These are phyloP conservation scores for Halesus radiatus DNA, from an alignment of 1,140 invertebrate species.

Conservation along the genomic window DNA sequence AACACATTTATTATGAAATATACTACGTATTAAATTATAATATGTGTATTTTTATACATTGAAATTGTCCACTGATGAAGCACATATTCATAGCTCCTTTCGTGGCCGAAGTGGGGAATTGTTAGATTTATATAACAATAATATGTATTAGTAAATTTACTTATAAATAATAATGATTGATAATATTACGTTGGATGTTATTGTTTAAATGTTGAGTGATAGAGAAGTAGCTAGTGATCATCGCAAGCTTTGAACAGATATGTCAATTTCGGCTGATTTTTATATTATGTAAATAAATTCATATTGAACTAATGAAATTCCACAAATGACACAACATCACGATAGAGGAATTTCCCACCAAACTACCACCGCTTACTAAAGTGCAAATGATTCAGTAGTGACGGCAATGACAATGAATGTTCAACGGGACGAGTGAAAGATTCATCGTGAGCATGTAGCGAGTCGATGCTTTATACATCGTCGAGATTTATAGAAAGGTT, in stretches of 20 bases:
- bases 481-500: constrained; percentile 4
- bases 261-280: constrained; percentile 8
- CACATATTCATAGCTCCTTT: constrained; percentile 3
- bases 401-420: not conserved
- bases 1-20: no score
- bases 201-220: constrained; percentile 27
- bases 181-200: not conserved
- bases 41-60: constrained; percentile 30
- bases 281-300: constrained; percentile 7
- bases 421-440: not conserved
- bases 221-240: constrained; percentile 32
- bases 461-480: not conserved
- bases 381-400: not conserved
- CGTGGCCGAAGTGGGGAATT: constrained; percentile 1
- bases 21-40: not conserved
- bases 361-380: not conserved
- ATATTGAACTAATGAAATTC: not conserved
- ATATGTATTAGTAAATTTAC: constrained; percentile 27
- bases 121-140: constrained; percentile 24
- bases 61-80: not conserved
- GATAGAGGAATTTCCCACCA: not conserved
- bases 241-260: constrained; percentile 26
- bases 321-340: not conserved
- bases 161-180: constrained; percentile 9
- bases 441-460: not conserved